phyloP scores from a whole-genome alignment of 2,113 vertebrate genomes.

The Nibea albiflora region DNA sequence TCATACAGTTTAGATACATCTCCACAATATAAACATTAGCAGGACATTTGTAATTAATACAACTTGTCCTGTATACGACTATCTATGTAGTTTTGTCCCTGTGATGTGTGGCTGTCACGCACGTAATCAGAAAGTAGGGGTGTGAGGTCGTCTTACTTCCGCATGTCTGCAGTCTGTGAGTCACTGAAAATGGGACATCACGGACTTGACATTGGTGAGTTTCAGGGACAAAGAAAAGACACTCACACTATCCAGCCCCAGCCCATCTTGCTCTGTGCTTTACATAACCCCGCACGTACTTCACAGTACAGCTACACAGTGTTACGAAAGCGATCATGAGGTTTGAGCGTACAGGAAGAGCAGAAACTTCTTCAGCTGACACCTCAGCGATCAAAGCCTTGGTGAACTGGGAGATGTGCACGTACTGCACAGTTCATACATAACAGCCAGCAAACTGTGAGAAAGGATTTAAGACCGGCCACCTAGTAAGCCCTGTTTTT shows the following conservation, averaged over 20 bases:
- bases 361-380: constrained; percentile 39
- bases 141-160: constrained; percentile 19
- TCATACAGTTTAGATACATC: background rate
- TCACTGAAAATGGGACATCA: constrained; percentile 37
- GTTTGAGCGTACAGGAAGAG: constrained; percentile 32
- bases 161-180: constrained; percentile 27
- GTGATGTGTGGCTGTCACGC: background rate
- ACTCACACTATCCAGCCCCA: constrained; percentile 12
- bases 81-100: background rate
- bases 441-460: constrained; percentile 30
- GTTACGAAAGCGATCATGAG: constrained; percentile 25
- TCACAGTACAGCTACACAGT: constrained; percentile 27
- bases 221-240: constrained; percentile 16
- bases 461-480: constrained; percentile 18
- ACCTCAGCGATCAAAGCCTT: constrained; percentile 47
- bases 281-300: constrained; percentile 41
- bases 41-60: background rate
- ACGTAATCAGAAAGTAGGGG: constrained; percentile 1
- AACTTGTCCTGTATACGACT: constrained; percentile 5
- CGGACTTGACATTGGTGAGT: constrained; percentile 22
- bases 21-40: background rate
- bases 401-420: constrained; percentile 34
- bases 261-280: constrained; percentile 21
- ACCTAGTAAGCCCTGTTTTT: background rate
- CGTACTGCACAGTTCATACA: constrained; percentile 2